phyloP scores from a whole-genome alignment of 2,888 invertebrate genomes.

The Drosophila paucipuncta region DNA sequence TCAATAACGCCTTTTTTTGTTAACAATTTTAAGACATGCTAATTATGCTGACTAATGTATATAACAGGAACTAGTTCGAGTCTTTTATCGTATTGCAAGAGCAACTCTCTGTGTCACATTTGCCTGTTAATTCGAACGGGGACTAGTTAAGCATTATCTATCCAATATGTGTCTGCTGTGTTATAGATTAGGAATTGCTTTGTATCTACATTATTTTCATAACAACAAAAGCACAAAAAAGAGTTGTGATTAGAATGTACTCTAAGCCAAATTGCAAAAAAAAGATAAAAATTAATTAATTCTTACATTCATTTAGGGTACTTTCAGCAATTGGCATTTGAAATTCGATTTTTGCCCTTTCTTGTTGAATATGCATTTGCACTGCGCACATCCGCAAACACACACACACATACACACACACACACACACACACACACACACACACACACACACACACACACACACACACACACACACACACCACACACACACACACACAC shows the following conservation, averaged over 20 bases:
- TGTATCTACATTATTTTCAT: neutral
- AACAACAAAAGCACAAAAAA: neutral
- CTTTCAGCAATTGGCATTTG: conserved; percentile 2
- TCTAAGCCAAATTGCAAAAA: neutral
- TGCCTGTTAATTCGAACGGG: neutral
- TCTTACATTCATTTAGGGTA: neutral
- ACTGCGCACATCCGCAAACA: conserved; percentile 21
- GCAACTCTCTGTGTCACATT: neutral
- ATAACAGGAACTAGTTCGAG: neutral
- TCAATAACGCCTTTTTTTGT: conserved; percentile 4
- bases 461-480: neutral
- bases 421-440: neutral
- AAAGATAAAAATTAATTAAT: neutral
- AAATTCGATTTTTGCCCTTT: conserved; percentile 4
- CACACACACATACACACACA: neutral
- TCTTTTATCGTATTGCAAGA: neutral
- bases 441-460: neutral
- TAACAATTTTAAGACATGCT: neutral
- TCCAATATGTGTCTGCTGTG: neutral
- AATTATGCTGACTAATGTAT: neutral
- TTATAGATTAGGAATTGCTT: neutral
- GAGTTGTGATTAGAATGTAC: neutral
- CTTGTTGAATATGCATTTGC: conserved; percentile 22
- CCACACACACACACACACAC: neutral
- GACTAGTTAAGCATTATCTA: neutral